Conservation (phyloP, 2,888 invertebrate genomes). For the Gari tellinella region DNA sequence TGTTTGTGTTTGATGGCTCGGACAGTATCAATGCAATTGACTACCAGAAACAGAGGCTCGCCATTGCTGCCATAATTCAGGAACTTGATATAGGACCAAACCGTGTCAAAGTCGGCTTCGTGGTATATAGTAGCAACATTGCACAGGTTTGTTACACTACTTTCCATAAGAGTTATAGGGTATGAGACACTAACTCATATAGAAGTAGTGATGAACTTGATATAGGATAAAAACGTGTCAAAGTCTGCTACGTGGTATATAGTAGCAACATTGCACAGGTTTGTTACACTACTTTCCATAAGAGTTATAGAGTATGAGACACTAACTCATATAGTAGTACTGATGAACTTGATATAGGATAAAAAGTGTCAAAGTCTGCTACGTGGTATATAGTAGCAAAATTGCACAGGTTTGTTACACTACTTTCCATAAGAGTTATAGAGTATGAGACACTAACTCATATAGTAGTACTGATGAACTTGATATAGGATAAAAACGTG, state of each 20-base stretch:
- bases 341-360: slow-evolving; percentile 57
- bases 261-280: slow-evolving; percentile 45
- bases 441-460: too few species aligned
- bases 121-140: slow-evolving; percentile 61
- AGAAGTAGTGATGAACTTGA: too few species aligned
- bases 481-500: slow-evolving; percentile 47
- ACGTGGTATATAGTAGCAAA: slow-evolving; percentile 60
- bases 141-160: slow-evolving; percentile 39
- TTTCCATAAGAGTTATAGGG: neutral
- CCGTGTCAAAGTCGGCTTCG: slow-evolving; percentile 53
- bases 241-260: neutral
- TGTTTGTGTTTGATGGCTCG: slow-evolving; percentile 75
- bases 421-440: neutral
- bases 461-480: slow-evolving; percentile 62
- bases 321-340: too few species aligned
- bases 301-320: too few species aligned
- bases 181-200: too few species aligned
- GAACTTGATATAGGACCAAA: slow-evolving; percentile 56
- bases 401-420: slow-evolving; percentile 47
- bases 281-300: too few species aligned
- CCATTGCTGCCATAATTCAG: slow-evolving; percentile 59
- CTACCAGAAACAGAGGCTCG: slow-evolving; percentile 63
- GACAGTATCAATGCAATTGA: slow-evolving; percentile 67
- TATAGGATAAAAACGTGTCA: too few species aligned
- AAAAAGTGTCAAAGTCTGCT: slow-evolving; percentile 47